Evolutionary conservation across 30 jellyfish, hydroid and myxozoan genomes (phyloP).

Genomic region (Nemopilema nomurai): DNA sequence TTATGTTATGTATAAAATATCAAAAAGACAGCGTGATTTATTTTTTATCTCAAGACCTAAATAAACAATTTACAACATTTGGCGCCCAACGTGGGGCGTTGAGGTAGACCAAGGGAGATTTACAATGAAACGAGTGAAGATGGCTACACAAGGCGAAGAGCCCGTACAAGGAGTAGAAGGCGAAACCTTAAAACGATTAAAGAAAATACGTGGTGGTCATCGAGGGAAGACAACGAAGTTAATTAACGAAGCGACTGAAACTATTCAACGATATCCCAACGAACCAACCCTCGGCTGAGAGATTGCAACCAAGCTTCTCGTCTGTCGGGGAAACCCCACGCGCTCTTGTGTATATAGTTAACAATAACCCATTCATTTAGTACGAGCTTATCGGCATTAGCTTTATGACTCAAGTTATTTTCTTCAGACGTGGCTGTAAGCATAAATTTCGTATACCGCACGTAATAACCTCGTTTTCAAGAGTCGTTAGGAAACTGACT

Average conservation of each 20-base stretch:
- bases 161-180: neutral
- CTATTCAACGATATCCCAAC: neutral
- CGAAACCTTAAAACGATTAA: neutral
- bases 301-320: too few species aligned
- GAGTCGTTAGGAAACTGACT: neutral
- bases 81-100: conserved; percentile 10
- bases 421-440: neutral
- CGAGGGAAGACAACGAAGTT: neutral
- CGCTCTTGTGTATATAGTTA: neutral
- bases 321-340: neutral
- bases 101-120: neutral
- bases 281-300: neutral
- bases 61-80: neutral
- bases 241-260: neutral
- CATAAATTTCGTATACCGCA: neutral
- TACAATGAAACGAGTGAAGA: too few species aligned
- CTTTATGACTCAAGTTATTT: neutral
- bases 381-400: neutral
- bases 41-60: too few species aligned
- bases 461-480: neutral
- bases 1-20: too few species aligned
- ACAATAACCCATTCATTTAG: neutral
- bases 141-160: neutral
- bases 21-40: too few species aligned
- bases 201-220: conserved; percentile 2